Base-by-base conservation (phyloP, 2,888 invertebrate species). In the Melieria crassipennis region DNA sequence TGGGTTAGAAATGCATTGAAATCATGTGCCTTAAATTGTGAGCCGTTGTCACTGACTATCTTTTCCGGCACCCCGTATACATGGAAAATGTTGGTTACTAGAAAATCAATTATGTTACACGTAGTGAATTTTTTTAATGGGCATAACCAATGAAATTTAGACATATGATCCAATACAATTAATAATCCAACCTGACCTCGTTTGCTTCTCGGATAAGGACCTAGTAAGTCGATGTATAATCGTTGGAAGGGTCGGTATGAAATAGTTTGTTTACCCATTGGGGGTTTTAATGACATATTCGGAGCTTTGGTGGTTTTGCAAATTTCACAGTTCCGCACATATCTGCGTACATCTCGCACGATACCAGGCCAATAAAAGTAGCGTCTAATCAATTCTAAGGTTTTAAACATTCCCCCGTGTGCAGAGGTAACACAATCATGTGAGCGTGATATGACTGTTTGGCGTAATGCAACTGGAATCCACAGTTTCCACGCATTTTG, bases 401-500 rank as follows among this genome's bases (percentile, higher is more conserved):
- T 16, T 16, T 16, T 16, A 2, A n/a, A 48, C 56, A 73, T 73
- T 6, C 70, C 70, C 4, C 64, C 68, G 43, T 73, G 70, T 7
- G 55, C 55, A 45, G 70, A 52, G 30, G 62, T 57, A 9, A 47
- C 48, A 45, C 13, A 10, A 45, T 68, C 62, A 57, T 71, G 73
- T n/a, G 62, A 65, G 13, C 56, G 55, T 2, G 7, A 4, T 43
- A 68, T 58, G 7, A 61, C 48, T 3, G 52, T 46, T 1, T 30
- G 16, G 3, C 61, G 46, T 5, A 73, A 61, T 46, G 9, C 48
- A 4, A 45, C 10, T 10, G 70, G 72, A 10, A 72, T 58, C 72
- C 72, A 72, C 9, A 73, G 56, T 50, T 73, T 73, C 70, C 73
- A 73, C 7, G 63, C 13, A 7, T 62, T 16, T 6, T 48, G n/a